Evolutionary conservation across 2,113 vertebrate species (phyloP), one percentile per base, ranked within the genome.

Genomic region (Columba livia): DNA sequence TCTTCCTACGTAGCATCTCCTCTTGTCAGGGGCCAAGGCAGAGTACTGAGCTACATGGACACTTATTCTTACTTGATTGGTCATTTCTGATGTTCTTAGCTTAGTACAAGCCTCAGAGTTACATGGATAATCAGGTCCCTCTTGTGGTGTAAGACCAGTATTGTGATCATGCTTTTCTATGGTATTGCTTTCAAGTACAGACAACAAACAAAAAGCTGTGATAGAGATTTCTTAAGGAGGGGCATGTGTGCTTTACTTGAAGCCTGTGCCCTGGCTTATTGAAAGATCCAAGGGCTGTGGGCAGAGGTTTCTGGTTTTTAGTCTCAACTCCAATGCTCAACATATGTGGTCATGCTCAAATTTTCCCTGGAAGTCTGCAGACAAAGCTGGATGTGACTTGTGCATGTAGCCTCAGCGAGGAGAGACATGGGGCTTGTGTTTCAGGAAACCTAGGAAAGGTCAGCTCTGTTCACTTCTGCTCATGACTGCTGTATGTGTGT

Each of bases 61-160:
- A 8, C 15, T 61, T 66, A 4, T 0, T 65, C 34, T 56, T 61
- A 48, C 16, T 66, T 2, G 0, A 12, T 26, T 31, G 21, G 34
- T 19, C 18, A 5, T 20, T 82, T 82, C 40, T 72, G 34, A 17
- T 38, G 32, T 24, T 65, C 26, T 16, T 44, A 66, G 28, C 29
- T 17, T 42, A 72, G 15, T 10, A 56, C 29, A 42, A 72, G 36
- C 70, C 51, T 56, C 51, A 40, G 51, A 57, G 50, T 31, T 67
- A 8, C 5, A 40, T 60, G 75, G 89, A 17, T 18, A 38, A 29
- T 64, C 9, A 5, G 82, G 85, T 93, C 93, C 94, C 95, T 73
- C 95, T 96, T 88, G 95, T 95, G 95, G 94, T 13, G 8, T 26
- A 29, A 70, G 51, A 24, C 28, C 17, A 38, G 82, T 62, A 88